Base-by-base conservation (phyloP, 1,140 invertebrate species). In the Papilio polyxenes region DNA sequence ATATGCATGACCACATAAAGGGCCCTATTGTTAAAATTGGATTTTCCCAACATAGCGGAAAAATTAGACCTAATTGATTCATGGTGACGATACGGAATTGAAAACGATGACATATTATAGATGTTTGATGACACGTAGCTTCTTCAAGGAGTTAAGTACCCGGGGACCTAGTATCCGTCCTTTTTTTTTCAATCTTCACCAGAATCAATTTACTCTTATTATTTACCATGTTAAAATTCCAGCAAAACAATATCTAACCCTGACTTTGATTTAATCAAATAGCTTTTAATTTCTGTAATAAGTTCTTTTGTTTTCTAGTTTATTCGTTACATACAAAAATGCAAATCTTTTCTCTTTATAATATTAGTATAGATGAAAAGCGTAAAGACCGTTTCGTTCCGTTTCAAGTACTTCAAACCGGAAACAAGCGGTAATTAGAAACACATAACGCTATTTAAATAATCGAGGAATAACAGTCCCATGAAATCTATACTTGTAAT, bases 401-500 rank as follows among this genome's bases (percentile, higher is more conserved):
- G 31, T 72, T 72, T 72, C 31, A 72, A 37, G 31, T 72, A 40
- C 11, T 17, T 37, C 65, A 72, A 72, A 72, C 65, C 65, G 65
- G 65, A 72, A 72, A 72, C 31, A 72, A 72, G 11, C 31, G 65
- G 6, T 31, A 72, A 72, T 72, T 72, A 72, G 23, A 20, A 11
- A 10, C 31, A 72, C 11, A 72, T 72, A 72, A 72, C 65, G 65
- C 65, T 72, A 72, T 37, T 15, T 13, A 31, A 72, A 31, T 65
- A 72, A 72, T 72, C 65, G 31, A 72, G 31, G 31, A 72, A 72
- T 72, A 72, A 72, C 40, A 72, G 65, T 72, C 65, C 65, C 65
- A 72, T 72, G 65, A 72, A 72, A 72, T 72, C 31, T 72, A 72
- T 72, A 72, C 13, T 37, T 72, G 11, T 37, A 17, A 37, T 72